Conservation (phyloP, 2,888 invertebrate species). For the Calliscelio sp. region DNA sequence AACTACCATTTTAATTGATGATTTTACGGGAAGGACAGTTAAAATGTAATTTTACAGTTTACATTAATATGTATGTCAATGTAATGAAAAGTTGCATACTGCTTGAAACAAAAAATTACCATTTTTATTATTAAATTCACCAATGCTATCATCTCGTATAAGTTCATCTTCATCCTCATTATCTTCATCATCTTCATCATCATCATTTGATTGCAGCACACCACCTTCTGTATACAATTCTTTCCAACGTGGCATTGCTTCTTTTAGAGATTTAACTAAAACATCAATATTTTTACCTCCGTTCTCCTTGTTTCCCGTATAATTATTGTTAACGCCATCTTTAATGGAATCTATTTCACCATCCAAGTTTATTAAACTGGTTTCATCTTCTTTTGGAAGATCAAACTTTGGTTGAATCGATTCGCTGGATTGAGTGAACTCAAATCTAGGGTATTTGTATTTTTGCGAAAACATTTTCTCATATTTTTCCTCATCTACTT, state of each 20-base stretch:
- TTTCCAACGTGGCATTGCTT: conserved; percentile 59
- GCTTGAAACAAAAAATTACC: conserved; percentile 1
- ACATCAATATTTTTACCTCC: conserved; percentile 58
- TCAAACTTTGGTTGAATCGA: conserved; percentile 20
- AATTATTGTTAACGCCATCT: conserved; percentile 47
- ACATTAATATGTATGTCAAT: too few species aligned
- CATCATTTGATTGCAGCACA: conserved; percentile 76
- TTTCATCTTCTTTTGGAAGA: neutral
- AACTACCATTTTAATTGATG: too few species aligned
- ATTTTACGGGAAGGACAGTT: too few species aligned
- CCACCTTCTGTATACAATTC: conserved; percentile 82
- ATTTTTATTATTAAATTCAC: conserved; percentile 4
- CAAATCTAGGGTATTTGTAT: too few species aligned
- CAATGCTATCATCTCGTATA: neutral
- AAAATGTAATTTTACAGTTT: too few species aligned
- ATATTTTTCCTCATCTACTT: too few species aligned
- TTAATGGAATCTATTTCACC: conserved; percentile 61
- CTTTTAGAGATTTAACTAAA: conserved; percentile 63
- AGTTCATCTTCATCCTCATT: neutral
- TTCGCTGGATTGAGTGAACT: too few species aligned
- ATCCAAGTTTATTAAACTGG: conserved; percentile 30
- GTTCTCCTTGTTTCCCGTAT: conserved; percentile 51
- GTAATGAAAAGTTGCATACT: too few species aligned
- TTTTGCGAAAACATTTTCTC: too few species aligned
- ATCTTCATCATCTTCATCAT: conserved; percentile 44